These are phyloP conservation scores for Panthera leo DNA, from an alignment of 2,113 vertebrate species.

Conservation along the genomic window DNA sequence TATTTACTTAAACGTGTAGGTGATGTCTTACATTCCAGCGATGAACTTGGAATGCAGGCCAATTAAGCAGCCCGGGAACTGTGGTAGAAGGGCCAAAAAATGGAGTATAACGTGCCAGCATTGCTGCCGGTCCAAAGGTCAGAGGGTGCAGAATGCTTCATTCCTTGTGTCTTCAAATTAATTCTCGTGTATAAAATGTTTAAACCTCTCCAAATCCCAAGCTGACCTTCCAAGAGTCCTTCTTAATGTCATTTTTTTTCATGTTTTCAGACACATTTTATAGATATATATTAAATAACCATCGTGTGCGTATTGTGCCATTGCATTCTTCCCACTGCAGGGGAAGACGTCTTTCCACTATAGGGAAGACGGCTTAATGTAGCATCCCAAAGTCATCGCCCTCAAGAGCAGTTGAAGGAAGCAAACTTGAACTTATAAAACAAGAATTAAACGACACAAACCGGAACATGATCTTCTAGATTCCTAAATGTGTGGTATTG, in stretches of 20 bases:
- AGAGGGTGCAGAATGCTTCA: slow-evolving; percentile 6
- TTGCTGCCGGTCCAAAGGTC: neutral
- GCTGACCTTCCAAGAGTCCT: neutral
- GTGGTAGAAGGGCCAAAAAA: neutral
- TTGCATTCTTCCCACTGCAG: neutral
- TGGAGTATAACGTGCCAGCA: neutral
- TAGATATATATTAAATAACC: neutral
- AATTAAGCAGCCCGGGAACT: slow-evolving; percentile 40
- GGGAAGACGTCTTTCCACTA: too few relatives aligned
- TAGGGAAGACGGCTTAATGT: neutral
- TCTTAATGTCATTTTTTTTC: neutral
- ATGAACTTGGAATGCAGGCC: slow-evolving; percentile 53
- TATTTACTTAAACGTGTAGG: slow-evolving; percentile 43
- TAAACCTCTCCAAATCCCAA: slow-evolving; percentile 11
- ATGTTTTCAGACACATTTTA: neutral
- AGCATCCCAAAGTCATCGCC: neutral
- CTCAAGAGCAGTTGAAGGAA: neutral
- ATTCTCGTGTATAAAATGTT: neutral
- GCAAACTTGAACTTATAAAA: neutral
- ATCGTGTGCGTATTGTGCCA: neutral
- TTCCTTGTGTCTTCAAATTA: slow-evolving; percentile 3
- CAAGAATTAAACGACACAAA: neutral
- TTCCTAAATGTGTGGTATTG: neutral
- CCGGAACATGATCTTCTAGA: neutral
- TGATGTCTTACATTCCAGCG: slow-evolving; percentile 16